Evolutionary conservation across 2,888 invertebrate species (phyloP), one percentile per base, ranked within the genome.

Genomic region (Cheilosia grossa): DNA sequence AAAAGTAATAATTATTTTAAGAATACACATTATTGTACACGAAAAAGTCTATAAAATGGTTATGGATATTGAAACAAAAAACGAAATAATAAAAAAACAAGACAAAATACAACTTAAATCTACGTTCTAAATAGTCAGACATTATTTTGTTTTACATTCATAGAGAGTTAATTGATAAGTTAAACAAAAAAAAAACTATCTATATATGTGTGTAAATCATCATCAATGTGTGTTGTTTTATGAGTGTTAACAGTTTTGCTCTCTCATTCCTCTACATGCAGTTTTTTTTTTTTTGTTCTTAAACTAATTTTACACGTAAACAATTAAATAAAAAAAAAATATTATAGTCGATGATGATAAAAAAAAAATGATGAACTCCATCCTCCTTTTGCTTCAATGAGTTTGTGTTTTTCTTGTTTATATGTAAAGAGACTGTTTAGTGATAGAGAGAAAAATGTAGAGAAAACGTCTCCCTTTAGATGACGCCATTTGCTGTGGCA

Each of bases 401-500:
- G n/a, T 81, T 59, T n/a, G n/a, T 37, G 49, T 79, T 47, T 27
- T n/a, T 59, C 59, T 61, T 61, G 33, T 75, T 17, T 27, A 59
- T 42, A n/a, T 56, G 51, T 54, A 37, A 74, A 54, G 69, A 69
- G 82, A 58, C 74, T 83, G 44, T 58, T 69, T 59, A 15, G n/a
- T 17, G 6, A 59, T 66, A 73, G 56, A 69, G 58, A 59, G 73
- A 44, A 17, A 13, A 17, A 49, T 19, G 6, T 6, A 47, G 19
- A 19, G 17, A 17, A 13, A 37, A 13, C 3, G 51, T 19, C 44
- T 30, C 33, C 53, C 82, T 87, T 91, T 92, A 92, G 90, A 92
- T 90, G 72, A 92, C 91, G 77, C 91, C 91, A 87, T 92, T 92
- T 79, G 89, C 89, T 51, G 90, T 89, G 66, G 85, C 75, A 72